These are phyloP conservation scores for Penaeus chinensis DNA, from an alignment of 1,140 invertebrate genomes.

Conservation along the genomic window DNA sequence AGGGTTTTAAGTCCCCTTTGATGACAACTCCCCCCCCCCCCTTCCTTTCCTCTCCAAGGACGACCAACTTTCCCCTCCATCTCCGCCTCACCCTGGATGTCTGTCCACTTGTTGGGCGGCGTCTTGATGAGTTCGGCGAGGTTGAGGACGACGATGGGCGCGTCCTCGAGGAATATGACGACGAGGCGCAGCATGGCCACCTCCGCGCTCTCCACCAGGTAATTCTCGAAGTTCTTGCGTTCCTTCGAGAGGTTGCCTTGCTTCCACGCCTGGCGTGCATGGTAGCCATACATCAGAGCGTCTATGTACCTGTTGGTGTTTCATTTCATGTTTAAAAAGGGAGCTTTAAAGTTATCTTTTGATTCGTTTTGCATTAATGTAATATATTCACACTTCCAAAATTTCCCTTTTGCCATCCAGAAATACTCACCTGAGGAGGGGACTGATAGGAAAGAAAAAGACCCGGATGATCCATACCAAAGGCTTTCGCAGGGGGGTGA, in stretches of 20 bases:
- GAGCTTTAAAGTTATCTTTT: too few species aligned
- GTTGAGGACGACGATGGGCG: constrained; percentile 51
- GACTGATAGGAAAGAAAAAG: constrained; percentile 62
- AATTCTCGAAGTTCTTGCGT: constrained; percentile 41
- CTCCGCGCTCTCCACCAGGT: constrained; percentile 53
- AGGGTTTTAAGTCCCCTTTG: too few species aligned
- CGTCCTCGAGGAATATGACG: constrained; percentile 53
- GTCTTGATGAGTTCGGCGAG: constrained; percentile 31
- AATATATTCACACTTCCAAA: too few species aligned
- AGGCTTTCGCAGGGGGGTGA: constrained; percentile 35
- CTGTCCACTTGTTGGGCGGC: constrained; percentile 1
- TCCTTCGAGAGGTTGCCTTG: constrained; percentile 35
- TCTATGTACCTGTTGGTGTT: constrained; percentile 42
- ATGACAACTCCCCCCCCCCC: too few species aligned
- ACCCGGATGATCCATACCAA: constrained; percentile 56
- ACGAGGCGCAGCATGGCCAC: constrained; percentile 48
- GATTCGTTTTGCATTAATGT: too few species aligned
- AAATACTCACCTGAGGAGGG: constrained; percentile 50
- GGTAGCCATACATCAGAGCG: constrained; percentile 40
- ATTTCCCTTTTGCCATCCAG: background rate
- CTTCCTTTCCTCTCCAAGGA: too few species aligned
- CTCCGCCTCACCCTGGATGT: background rate
- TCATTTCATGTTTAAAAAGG: too few species aligned
- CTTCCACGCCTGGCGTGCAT: constrained; percentile 28
- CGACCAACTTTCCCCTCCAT: too few species aligned